phyloP scores from a whole-genome alignment of 2,797 vertebrate genomes.

The Scarus forsteni region DNA sequence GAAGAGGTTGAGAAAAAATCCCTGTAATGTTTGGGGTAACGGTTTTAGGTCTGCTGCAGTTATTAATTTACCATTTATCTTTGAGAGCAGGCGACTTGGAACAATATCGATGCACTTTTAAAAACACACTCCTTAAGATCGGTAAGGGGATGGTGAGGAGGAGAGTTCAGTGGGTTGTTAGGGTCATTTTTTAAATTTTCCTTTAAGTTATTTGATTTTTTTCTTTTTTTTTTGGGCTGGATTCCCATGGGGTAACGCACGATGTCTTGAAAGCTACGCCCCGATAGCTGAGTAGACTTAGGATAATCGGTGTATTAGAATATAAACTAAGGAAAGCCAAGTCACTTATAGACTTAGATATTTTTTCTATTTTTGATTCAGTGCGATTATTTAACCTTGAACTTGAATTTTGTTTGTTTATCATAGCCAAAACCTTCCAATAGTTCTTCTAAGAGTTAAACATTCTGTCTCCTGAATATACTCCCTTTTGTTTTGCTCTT shows the following conservation, averaged over 20 bases:
- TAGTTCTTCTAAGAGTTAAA: conserved; percentile 74
- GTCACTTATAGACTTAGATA: conserved; percentile 64
- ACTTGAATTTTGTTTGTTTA: conserved; percentile 80
- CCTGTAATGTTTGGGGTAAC: conserved; percentile 12
- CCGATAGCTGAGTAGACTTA: conserved; percentile 70
- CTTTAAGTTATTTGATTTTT: conserved; percentile 81
- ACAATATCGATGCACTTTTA: conserved; percentile 93
- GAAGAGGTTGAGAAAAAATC: conserved; percentile 26
- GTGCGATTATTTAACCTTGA: conserved; percentile 73
- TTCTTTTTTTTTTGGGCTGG: conserved; percentile 78
- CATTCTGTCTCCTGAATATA: conserved; percentile 68
- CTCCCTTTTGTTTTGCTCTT: conserved; percentile 53
- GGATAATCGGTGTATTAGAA: conserved; percentile 69
- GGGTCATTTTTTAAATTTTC: conserved; percentile 54
- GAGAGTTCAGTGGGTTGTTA: conserved; percentile 70
- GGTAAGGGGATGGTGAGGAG: conserved; percentile 88
- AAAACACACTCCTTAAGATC: conserved; percentile 89
- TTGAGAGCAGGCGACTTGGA: conserved; percentile 61
- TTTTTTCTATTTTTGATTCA: conserved; percentile 48
- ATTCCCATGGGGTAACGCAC: conserved; percentile 79
- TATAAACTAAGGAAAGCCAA: conserved; percentile 69
- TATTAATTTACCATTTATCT: conserved; percentile 48
- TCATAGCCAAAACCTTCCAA: conserved; percentile 70
- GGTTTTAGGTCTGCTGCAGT: conserved; percentile 45
- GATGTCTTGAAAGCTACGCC: conserved; percentile 72